phyloP scores from a whole-genome alignment of 1,140 invertebrate species.

The Pogonomyrmex californicus region DNA sequence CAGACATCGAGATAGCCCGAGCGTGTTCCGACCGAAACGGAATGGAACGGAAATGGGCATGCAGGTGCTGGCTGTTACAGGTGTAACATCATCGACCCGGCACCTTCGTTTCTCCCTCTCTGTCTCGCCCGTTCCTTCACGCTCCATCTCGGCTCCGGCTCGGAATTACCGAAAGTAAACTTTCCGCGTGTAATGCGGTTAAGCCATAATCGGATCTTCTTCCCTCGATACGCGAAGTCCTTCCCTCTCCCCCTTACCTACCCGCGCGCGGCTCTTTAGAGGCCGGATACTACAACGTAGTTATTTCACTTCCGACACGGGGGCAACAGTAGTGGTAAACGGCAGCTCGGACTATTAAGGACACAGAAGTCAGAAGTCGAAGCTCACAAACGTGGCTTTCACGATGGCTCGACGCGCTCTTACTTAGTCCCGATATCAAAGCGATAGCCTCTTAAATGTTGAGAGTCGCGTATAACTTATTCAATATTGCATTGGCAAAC shows the following conservation, averaged over 20 bases:
- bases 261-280: constrained; percentile 60
- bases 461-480: constrained; percentile 38
- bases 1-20: constrained; percentile 39
- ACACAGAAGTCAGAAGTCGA: constrained; percentile 56
- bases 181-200: constrained; percentile 78
- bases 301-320: constrained; percentile 57
- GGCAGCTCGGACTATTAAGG: constrained; percentile 43
- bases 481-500: not conserved
- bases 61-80: constrained; percentile 64
- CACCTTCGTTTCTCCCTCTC: constrained; percentile 16
- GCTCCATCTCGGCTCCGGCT: constrained; percentile 19
- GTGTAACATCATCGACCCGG: constrained; percentile 57
- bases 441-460: constrained; percentile 39
- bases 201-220: constrained; percentile 78
- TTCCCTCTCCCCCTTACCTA: constrained; percentile 42
- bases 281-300: constrained; percentile 62
- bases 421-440: constrained; percentile 42
- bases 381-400: not conserved
- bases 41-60: constrained; percentile 42
- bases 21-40: constrained; percentile 1
- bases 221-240: constrained; percentile 68
- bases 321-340: constrained; percentile 11
- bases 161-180: constrained; percentile 77
- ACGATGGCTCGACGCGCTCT: not conserved
- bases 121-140: constrained; percentile 23